phyloP scores from a whole-genome alignment of 2,888 invertebrate genomes.

The Zootermopsis nevadensis region DNA sequence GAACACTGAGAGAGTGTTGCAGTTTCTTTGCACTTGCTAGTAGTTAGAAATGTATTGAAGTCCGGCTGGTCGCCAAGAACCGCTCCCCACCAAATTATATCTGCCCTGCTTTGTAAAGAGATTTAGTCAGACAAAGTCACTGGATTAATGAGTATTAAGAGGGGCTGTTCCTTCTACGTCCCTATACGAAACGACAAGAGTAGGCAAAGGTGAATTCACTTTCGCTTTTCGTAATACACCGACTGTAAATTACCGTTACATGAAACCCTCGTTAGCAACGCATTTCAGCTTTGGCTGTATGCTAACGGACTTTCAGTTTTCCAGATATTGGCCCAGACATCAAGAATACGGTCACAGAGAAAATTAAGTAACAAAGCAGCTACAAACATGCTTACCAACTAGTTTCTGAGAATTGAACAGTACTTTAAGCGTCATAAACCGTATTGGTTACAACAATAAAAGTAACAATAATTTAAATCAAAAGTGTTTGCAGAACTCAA shows the following conservation, averaged over 20 bases:
- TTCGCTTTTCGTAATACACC: conserved; percentile 27
- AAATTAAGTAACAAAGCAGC: no score
- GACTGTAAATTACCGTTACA: conserved; percentile 36
- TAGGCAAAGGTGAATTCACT: conserved; percentile 40
- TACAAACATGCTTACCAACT: no score
- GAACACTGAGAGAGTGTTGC: background rate
- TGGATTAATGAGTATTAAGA: conserved; percentile 41
- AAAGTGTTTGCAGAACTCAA: no score
- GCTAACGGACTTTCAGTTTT: background rate
- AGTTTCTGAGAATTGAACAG: no score
- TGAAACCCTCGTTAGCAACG: conserved; percentile 36
- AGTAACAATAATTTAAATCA: no score
- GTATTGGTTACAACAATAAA: no score
- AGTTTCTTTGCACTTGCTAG: background rate
- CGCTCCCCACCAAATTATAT: conserved; percentile 33
- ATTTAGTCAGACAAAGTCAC: conserved; percentile 42
- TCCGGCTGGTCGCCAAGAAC: background rate
- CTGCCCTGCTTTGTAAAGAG: conserved; percentile 42
- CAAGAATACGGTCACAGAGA: background rate
- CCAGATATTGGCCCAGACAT: conserved; percentile 12
- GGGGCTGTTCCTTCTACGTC: conserved; percentile 9
- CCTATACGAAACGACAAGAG: background rate
- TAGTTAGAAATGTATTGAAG: conserved; percentile 32
- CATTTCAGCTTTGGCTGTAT: background rate
- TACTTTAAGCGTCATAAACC: no score